Base-by-base conservation (phyloP, 2,888 invertebrate genomes). In the Lasioglossum leucozonium region DNA sequence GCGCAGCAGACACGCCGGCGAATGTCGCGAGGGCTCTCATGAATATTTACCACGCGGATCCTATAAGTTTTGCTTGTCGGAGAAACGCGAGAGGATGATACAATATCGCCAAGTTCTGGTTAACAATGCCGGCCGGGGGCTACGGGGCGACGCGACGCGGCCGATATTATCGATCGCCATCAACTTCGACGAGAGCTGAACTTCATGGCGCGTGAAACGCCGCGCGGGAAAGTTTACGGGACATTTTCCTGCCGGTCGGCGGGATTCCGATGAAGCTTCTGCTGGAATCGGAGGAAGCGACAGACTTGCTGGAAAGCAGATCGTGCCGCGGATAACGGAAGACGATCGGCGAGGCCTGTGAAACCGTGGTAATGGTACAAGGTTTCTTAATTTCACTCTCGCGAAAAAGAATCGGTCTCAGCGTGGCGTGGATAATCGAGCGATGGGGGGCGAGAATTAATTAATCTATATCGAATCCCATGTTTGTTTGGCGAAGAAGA, bases 41-140 rank as follows among this genome's bases (percentile, higher is more conserved):
- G 81, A 83, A 83, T 83, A 83, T 83, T 83, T 77, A 81, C 67
- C 67, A 37, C 65, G 30, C n/a, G 65, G 34, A 18, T 26, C 42
- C 37, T 26, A 42, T 65, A 81, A 82, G 75, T 81, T n/a, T 82
- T 44, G 69, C 74, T n/a, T 40, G 82, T 16, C 69, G 34, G 37
- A 11, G 26, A 11, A 44, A 37, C 79, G 26, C 55, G 51, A 10
- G 65, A 65, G 30, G 65, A 30, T 65, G 34, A 51, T 34, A 34
- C 34, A 65, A 65, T 65, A 65, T 65, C 65, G 22, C 65, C 18
- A 34, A 37, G 16, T 37, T 65, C 65, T 65, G 65, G 8, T 65
- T 65, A 65, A 65, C 65, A 65, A 30, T 65, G 34, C 65, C 65
- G 13, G n/a, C n/a, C n/a, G n/a, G n/a, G n/a, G n/a, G n/a, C n/a